Evolutionary conservation across 2,113 vertebrate genomes (phyloP).

Genomic region (Siniperca chuatsi): DNA sequence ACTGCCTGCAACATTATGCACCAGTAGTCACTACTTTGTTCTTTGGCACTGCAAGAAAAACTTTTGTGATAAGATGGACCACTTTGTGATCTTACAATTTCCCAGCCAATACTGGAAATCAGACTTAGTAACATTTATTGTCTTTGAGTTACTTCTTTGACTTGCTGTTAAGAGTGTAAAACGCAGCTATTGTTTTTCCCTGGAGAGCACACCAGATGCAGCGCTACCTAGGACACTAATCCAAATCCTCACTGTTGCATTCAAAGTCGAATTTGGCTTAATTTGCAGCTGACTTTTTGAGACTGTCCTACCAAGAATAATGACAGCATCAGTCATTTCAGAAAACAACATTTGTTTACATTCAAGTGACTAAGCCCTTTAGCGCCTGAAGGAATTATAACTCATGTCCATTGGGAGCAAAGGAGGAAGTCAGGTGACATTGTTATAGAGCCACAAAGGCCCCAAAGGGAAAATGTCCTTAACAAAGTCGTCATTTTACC

Average conservation of each 20-base stretch:
- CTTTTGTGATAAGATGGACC: background rate
- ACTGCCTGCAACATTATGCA: conserved; percentile 12
- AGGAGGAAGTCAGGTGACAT: background rate
- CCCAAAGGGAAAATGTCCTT: background rate
- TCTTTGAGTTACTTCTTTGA: conserved; percentile 7
- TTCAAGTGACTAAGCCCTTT: background rate
- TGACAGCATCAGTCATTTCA: background rate
- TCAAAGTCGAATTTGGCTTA: conserved; percentile 1
- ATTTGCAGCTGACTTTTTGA: background rate
- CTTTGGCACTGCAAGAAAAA: background rate
- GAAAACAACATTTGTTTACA: background rate
- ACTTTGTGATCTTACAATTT: background rate
- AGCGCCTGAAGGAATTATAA: background rate
- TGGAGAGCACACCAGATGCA: conserved; percentile 37
- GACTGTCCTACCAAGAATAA: background rate
- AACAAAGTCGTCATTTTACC: no score
- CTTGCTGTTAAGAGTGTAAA: conserved; percentile 1
- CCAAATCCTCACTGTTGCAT: conserved; percentile 20
- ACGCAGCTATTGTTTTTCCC: conserved; percentile 14
- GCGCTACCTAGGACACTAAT: conserved; percentile 30
- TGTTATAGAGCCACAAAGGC: background rate
- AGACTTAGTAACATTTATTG: background rate
- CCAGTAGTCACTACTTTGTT: conserved; percentile 23
- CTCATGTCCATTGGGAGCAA: background rate
- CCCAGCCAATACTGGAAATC: background rate